Evolutionary conservation across 2,797 vertebrate species (phyloP), one percentile per base, ranked within the genome.

Genomic region (Valencia hispanica): DNA sequence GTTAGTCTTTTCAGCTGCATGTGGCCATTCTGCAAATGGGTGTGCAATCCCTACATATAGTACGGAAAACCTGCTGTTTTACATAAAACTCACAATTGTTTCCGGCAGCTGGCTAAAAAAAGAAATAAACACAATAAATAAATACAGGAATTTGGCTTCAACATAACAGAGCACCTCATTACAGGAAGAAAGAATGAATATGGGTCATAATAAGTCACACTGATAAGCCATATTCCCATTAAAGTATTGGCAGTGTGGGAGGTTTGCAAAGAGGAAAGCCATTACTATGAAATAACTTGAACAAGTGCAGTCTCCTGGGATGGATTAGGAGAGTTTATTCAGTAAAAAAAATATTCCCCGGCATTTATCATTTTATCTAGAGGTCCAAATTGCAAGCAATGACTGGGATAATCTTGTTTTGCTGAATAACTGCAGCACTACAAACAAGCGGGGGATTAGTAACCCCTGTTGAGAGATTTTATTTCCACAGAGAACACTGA

Each of bases 191-290:
- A 81, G 82, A 83, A 73, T 77, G 77, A 91, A 92, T 94, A 85
- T 91, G 82, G 88, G 88, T 91, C 90, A 83, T 87, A 91, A 90
- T 88, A 83, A 61, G 30, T 87, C 83, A 87, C 84, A 91, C 83
- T 89, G 87, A 80, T 69, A 74, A 73, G 47, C 63, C 48, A 6
- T 65, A 73, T 76, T 80, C 74, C 30, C 55, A 81, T 88, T 92
- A 89, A 86, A 30, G 55, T 7, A 57, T 57, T 57, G 55, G 78
- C 81, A 84, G 76, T 78, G 68, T 87, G 79, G 86, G 87, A 80
- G 79, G 86, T 87, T 89, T 84, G 51, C 86, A 72, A 68, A 22
- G 65, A 84, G 78, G 65, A 76, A 89, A 81, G 68, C 79, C 73
- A 87, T 90, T 84, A 85, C 74, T 47, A 68, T 73, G 27, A 86